phyloP scores from a whole-genome alignment of 2,888 invertebrate species.

The Phania funesta region DNA sequence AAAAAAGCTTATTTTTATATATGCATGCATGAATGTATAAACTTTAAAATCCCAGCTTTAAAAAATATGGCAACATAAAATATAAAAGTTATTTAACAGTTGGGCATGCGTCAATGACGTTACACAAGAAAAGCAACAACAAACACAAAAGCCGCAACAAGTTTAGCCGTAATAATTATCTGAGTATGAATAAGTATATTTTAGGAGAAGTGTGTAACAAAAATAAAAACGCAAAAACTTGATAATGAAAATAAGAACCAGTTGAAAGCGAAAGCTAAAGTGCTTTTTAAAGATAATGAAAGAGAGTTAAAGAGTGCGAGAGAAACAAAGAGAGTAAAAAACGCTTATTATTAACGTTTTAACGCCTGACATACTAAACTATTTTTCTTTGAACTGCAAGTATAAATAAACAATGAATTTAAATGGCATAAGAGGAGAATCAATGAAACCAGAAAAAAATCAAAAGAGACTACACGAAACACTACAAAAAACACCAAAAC shows the following conservation, averaged over 20 bases:
- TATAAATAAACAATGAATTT: neutral
- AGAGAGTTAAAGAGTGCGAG: conserved; percentile 2
- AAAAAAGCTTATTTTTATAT: conserved; percentile 53
- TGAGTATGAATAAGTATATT: neutral
- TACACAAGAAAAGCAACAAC: conserved; percentile 7
- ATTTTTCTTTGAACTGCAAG: conserved; percentile 46
- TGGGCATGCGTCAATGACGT: conserved; percentile 54
- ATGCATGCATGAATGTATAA: too few relatives aligned
- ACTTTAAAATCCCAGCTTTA: conserved; percentile 2
- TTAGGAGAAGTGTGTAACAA: conserved; percentile 7
- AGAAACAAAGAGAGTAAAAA: neutral
- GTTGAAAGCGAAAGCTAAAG: conserved; percentile 78
- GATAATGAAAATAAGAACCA: conserved; percentile 70
- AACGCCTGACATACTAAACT: conserved; percentile 64
- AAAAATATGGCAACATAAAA: conserved; percentile 51
- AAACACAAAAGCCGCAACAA: conserved; percentile 47
- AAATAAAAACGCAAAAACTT: conserved; percentile 7
- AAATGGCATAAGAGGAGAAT: neutral
- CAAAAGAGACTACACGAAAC: neutral
- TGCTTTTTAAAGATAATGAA: conserved; percentile 66
- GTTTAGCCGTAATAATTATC: conserved; percentile 17
- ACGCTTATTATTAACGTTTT: conserved; percentile 10
- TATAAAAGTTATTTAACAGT: conserved; percentile 53
- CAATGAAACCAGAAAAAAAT: neutral
- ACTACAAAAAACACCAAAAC: too few relatives aligned